Evolutionary conservation across 2,113 vertebrate genomes (phyloP), one percentile per base, ranked within the genome.

Genomic region (Plectropomus leopardus): DNA sequence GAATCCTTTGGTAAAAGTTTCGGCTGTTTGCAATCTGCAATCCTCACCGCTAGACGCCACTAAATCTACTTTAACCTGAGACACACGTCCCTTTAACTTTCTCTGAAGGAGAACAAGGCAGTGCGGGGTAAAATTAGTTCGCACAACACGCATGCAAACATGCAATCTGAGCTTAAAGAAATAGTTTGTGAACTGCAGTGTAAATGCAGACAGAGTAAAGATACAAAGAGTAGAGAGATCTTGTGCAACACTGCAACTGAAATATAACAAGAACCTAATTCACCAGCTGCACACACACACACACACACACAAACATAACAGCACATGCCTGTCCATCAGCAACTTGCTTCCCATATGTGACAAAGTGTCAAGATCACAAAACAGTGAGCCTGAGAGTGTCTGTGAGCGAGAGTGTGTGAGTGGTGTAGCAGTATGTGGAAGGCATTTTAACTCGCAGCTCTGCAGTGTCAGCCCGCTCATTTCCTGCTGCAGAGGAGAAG

Each of bases 371-470:
- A 44, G 17, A 40, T 40, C 36, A 40, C 0, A 14, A 26, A 48
- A 16, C 26, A 36, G 42, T 4, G n/a, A 13, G 40, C 23, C 50
- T 54, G 28, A 68, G 51, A 26, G 44, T 42, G 30, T 59, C 24
- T 66, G 48, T 45, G 30, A 42, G 50, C 48, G 14, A 54, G 61
- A 32, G 32, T 47, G 64, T 26, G 30, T 26, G 75, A 60, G 66
- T 59, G 69, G 65, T 75, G 57, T 36, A 21, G 13, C 57, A 82
- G 79, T 70, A 84, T 88, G 85, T 85, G 73, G 75, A 85, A 86
- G 80, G 78, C 78, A 88, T 89, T 85, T 84, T 80, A 90, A 84
- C 71, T 75, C 4, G 5, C 66, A 69, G 84, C 66, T 85, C 70
- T 83, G 69, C 74, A 77, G 76, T 70, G 68, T 89, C 72, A 82